Evolutionary conservation across 2,797 vertebrate genomes (phyloP).

Genomic region (Gymnodraco acuticeps): DNA sequence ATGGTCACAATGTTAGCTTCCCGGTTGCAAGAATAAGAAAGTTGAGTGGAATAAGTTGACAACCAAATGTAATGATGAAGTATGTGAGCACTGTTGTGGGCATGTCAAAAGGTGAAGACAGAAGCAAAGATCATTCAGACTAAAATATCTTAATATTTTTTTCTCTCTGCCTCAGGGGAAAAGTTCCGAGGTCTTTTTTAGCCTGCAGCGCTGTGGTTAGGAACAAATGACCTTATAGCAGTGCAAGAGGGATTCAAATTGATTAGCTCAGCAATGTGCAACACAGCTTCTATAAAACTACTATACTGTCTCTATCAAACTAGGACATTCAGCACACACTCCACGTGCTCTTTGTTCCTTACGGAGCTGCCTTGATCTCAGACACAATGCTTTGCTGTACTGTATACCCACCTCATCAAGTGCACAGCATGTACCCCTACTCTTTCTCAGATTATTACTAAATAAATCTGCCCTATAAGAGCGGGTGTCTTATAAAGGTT

Average conservation of each 20-base stretch:
- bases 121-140: not conserved
- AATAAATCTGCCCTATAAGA: conserved; percentile 20
- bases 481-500: conserved; percentile 2
- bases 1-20: not conserved
- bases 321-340: conserved; percentile 30
- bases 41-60: not conserved
- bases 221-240: conserved; percentile 61
- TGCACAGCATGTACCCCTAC: not conserved
- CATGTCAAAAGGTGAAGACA: not conserved
- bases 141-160: conserved; percentile 24
- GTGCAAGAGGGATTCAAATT: conserved; percentile 76
- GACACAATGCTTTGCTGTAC: conserved; percentile 8
- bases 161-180: conserved; percentile 8
- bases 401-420: not conserved
- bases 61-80: not conserved
- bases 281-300: conserved; percentile 54
- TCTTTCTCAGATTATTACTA: conserved; percentile 12
- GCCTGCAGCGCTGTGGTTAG: conserved; percentile 8
- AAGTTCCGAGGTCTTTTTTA: conserved; percentile 3
- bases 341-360: conserved; percentile 52
- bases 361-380: conserved; percentile 27
- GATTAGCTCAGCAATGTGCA: conserved; percentile 71
- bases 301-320: conserved; percentile 48
- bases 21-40: not conserved
- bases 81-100: not conserved